phyloP scores from a whole-genome alignment of 2,797 vertebrate genomes.

The Pseudopleuronectes americanus region DNA sequence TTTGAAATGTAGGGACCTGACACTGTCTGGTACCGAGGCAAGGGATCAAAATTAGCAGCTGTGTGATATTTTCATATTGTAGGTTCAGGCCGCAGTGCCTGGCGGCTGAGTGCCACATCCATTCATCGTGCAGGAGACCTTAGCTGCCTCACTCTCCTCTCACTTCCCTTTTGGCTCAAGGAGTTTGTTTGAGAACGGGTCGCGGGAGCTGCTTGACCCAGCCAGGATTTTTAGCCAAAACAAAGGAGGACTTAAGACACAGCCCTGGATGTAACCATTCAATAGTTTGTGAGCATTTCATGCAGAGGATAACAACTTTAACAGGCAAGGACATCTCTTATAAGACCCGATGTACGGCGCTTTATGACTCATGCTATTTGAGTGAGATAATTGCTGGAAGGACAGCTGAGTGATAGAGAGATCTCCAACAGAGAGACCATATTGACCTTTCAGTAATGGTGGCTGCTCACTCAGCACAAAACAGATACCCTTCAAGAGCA shows the following conservation, averaged over 20 bases:
- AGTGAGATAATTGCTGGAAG: slow-evolving; percentile 43
- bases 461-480: slow-evolving; percentile 66
- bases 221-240: slow-evolving; percentile 3
- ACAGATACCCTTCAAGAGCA: slow-evolving; percentile 49
- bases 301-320: slow-evolving; percentile 14
- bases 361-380: slow-evolving; percentile 41
- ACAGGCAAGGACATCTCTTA: slow-evolving; percentile 20
- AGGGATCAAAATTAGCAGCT: slow-evolving; percentile 44
- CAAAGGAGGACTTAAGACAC: not conserved
- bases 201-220: too few species aligned
- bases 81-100: slow-evolving; percentile 20
- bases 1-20: slow-evolving; percentile 5
- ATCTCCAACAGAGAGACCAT: slow-evolving; percentile 36
- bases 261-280: slow-evolving; percentile 18
- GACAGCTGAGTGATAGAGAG: slow-evolving; percentile 56
- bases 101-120: slow-evolving; percentile 23
- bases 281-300: slow-evolving; percentile 25
- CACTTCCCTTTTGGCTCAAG: slow-evolving; percentile 8
- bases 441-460: slow-evolving; percentile 59
- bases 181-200: not conserved
- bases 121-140: slow-evolving; percentile 44
- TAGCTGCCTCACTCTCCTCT: not conserved
- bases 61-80: slow-evolving; percentile 41
- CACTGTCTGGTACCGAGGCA: slow-evolving; percentile 9
- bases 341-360: slow-evolving; percentile 15